A percentile compares a stretch with the other conserved stretches of the same genome.
Evolutionary conservation across 2,113 vertebrate species (phyloP).

Genomic region (Platichthys flesus): DNA sequence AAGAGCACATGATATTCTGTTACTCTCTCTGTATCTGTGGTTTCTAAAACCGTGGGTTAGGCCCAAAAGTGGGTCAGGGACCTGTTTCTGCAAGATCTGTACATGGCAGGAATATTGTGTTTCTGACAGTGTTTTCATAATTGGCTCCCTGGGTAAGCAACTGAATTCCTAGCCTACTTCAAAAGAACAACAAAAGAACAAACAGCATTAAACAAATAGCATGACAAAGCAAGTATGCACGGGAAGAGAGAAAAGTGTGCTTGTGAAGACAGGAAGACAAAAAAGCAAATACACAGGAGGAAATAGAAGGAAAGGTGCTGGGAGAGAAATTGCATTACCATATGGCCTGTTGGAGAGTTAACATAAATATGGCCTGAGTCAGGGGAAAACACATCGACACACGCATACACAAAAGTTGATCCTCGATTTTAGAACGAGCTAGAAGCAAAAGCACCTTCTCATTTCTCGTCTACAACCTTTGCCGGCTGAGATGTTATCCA

Average conservation of each 20-base stretch:
- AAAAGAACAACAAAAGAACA: conserved; percentile 22
- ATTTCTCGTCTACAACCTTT: too few relatives aligned
- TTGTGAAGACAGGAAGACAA: not conserved
- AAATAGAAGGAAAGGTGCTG: not conserved
- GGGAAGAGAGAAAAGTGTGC: not conserved
- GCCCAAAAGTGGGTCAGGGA: conserved; percentile 20
- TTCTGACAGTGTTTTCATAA: conserved; percentile 31
- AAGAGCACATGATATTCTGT: conserved; percentile 14
- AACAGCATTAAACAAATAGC: conserved; percentile 7
- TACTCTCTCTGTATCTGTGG: conserved; percentile 12
- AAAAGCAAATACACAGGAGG: not conserved
- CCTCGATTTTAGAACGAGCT: not conserved
- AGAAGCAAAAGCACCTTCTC: not conserved
- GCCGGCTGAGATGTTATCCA: too few relatives aligned
- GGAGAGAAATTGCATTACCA: conserved; percentile 6
- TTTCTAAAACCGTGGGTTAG: conserved; percentile 26
- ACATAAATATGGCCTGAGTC: not conserved
- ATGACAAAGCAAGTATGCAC: not conserved
- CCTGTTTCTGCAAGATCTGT: conserved; percentile 10
- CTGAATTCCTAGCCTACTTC: conserved; percentile 25
- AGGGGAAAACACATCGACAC: not conserved
- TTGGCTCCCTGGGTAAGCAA: conserved; percentile 31
- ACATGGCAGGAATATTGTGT: conserved; percentile 14
- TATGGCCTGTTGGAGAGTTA: conserved; percentile 9
- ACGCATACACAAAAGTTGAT: too few relatives aligned